Percentiles rank a stretch among this genome's conserved stretches.
Evolutionary conservation across 35 echinoderm and acorn worm genomes (phyloP).

Genomic region (Apostichopus japonicus): DNA sequence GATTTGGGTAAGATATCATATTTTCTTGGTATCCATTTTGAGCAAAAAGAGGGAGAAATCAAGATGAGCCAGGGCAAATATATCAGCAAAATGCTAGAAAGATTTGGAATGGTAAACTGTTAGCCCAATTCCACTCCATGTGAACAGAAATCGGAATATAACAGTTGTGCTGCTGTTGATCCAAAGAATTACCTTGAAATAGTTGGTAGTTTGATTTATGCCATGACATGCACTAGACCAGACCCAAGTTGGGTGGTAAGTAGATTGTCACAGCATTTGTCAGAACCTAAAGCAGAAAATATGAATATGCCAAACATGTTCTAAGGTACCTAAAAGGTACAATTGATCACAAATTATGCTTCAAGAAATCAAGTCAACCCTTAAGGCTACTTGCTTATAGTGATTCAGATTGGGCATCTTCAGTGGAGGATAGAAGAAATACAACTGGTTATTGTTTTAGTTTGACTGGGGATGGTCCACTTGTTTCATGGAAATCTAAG

Average conservation of each 20-base stretch:
- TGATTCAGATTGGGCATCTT: conserved; percentile 25
- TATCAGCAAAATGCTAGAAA: no score
- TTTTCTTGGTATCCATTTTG: neutral
- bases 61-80: no score
- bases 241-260: no score
- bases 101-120: no score
- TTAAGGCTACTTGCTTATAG: no score
- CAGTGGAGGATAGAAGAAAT: conserved; percentile 50
- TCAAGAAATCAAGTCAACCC: no score
- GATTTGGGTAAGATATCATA: neutral
- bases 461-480: neutral
- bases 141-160: no score
- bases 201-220: neutral
- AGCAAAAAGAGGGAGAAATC: no score
- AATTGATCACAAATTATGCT: conserved; percentile 50
- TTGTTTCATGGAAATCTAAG: conserved; percentile 36
- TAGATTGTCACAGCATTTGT: neutral
- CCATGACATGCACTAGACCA: neutral
- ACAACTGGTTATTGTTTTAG: conserved; percentile 40
- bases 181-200: conserved; percentile 15
- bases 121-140: no score
- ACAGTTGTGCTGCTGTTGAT: neutral
- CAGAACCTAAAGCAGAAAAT: neutral
- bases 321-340: conserved; percentile 57
- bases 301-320: conserved; percentile 1